Conservation (phyloP, 2,113 vertebrate genomes). For the Illadopsis cleaveri region DNA sequence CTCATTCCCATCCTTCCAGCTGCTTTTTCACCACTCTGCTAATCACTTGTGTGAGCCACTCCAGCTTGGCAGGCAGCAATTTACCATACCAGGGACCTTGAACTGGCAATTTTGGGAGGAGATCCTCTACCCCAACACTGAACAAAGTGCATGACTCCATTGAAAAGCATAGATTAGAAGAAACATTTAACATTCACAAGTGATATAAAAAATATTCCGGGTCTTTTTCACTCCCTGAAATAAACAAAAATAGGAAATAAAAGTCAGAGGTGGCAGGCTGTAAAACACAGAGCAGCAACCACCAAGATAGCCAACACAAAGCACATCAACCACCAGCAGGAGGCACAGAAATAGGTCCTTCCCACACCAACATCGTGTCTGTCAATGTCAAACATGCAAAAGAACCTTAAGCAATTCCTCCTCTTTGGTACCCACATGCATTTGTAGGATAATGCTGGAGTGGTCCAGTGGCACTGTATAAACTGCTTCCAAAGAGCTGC, state of each 20-base stretch:
- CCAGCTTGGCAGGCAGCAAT: background rate
- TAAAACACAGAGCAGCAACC: background rate
- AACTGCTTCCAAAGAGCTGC: background rate
- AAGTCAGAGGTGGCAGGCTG: background rate
- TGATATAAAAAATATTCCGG: background rate
- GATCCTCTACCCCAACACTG: background rate
- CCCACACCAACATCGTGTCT: background rate
- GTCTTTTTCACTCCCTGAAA: background rate
- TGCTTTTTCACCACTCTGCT: background rate
- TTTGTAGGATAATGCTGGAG: background rate
- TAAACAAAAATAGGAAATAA: background rate
- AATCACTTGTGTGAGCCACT: background rate
- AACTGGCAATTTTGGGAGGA: background rate
- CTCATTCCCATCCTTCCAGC: background rate
- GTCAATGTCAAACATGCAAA: background rate
- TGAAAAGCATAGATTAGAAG: background rate
- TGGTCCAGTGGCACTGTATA: background rate
- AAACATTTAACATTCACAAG: background rate
- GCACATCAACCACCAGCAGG: background rate
- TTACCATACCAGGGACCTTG: background rate
- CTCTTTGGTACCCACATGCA: rapidly evolving
- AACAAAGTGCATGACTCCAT: background rate
- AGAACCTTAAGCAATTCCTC: background rate
- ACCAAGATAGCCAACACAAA: background rate
- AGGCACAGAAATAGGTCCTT: background rate